A percentile compares a stretch with the other conserved stretches of the same genome.
Evolutionary conservation across 1,140 invertebrate species (phyloP).

Genomic region (Melipona quadrifasciata): DNA sequence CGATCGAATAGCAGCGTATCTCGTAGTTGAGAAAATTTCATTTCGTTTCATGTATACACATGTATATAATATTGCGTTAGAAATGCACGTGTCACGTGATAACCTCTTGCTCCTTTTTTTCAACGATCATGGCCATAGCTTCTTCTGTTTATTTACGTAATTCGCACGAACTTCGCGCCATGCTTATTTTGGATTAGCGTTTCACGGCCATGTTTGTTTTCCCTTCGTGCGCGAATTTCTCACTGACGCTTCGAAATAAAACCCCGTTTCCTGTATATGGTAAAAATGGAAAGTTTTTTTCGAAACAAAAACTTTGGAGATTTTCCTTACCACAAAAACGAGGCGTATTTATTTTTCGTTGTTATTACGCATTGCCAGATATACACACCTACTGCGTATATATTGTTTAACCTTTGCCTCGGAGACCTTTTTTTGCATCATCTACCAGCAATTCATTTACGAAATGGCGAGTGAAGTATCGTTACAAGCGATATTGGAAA

Average conservation of each 20-base stretch:
- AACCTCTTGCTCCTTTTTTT: neutral
- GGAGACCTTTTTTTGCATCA: too few relatives aligned
- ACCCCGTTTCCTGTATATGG: neutral
- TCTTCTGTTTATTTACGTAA: conserved; percentile 6
- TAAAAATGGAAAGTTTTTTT: neutral
- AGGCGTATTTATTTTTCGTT: too few relatives aligned
- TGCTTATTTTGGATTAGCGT: conserved; percentile 13
- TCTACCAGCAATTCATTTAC: too few relatives aligned
- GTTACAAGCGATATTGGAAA: too few relatives aligned
- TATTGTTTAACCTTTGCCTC: too few relatives aligned
- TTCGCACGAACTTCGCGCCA: neutral
- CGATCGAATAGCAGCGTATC: neutral
- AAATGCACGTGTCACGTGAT: conserved; percentile 18
- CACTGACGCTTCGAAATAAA: neutral
- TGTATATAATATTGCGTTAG: neutral
- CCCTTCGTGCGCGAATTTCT: neutral
- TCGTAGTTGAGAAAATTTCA: conserved; percentile 16
- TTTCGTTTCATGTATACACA: too few relatives aligned
- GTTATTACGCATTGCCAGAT: too few relatives aligned
- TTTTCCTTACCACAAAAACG: too few relatives aligned
- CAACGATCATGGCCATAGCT: neutral
- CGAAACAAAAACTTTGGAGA: neutral
- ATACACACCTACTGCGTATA: too few relatives aligned
- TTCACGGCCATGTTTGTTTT: conserved; percentile 8
- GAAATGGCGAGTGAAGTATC: too few relatives aligned